Conservation (phyloP, 2,797 vertebrate genomes). For the Sebastiscus albofasciatus region DNA sequence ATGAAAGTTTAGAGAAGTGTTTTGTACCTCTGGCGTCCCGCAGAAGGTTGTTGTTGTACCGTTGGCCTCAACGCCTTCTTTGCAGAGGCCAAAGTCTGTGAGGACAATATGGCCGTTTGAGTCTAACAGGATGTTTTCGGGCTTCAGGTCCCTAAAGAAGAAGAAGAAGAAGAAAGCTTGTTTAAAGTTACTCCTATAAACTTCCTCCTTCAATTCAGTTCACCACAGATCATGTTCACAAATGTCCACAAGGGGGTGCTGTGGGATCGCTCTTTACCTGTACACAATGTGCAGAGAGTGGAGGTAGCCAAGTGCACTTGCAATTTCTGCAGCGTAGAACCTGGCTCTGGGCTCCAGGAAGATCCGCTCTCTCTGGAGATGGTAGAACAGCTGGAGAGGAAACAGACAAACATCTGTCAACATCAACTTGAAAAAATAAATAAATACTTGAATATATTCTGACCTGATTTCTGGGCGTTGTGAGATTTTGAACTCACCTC, state of each 20-base stretch:
- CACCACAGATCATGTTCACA: neutral
- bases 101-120: slow-evolving; percentile 96
- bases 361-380: slow-evolving; percentile 86
- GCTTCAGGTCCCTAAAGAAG: slow-evolving; percentile 93
- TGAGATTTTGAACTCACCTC: slow-evolving; percentile 69
- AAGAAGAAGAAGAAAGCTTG: slow-evolving; percentile 20
- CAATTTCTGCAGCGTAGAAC: slow-evolving; percentile 86
- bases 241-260: slow-evolving; percentile 63
- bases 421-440: neutral
- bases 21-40: slow-evolving; percentile 93
- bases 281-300: slow-evolving; percentile 87
- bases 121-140: slow-evolving; percentile 97
- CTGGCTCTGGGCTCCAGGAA: slow-evolving; percentile 86
- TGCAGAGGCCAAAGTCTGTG: slow-evolving; percentile 98
- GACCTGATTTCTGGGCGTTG: neutral
- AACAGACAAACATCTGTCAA: slow-evolving; percentile 22
- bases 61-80: slow-evolving; percentile 93
- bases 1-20: neutral
- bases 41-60: slow-evolving; percentile 97
- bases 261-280: slow-evolving; percentile 69
- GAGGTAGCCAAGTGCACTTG: slow-evolving; percentile 86
- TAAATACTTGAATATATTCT: neutral
- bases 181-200: neutral
- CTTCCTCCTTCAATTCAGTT: neutral
- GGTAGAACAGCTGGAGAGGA: slow-evolving; percentile 83